Conservation (phyloP, 1,140 invertebrate genomes). For the Sitophilus oryzae region DNA sequence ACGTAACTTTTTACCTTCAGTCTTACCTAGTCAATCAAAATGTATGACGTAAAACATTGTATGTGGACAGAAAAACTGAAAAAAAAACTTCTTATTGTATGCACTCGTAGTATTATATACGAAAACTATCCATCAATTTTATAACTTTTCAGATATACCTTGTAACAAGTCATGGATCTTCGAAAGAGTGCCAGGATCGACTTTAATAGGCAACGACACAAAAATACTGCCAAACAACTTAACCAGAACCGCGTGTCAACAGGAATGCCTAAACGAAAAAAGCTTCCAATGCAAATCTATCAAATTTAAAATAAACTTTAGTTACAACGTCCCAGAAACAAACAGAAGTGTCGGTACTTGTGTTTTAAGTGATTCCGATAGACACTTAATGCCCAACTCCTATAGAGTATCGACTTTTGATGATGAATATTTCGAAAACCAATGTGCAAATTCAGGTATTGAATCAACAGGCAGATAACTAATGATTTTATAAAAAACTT, state of each 20-base stretch:
- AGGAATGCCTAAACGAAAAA: slow-evolving; percentile 46
- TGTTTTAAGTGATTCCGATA: slow-evolving; percentile 52
- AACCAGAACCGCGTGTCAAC: slow-evolving; percentile 47
- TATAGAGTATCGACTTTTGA: slow-evolving; percentile 56
- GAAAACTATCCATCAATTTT: slow-evolving; percentile 2
- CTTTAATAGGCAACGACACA: slow-evolving; percentile 46
- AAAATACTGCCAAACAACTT: slow-evolving; percentile 44
- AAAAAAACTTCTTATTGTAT: no score
- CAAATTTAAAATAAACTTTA: slow-evolving; percentile 45
- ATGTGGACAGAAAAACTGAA: no score
- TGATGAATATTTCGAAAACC: slow-evolving; percentile 60
- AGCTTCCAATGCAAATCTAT: slow-evolving; percentile 46
- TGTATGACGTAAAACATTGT: no score
- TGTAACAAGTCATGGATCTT: slow-evolving; percentile 45
- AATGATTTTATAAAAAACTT: no score
- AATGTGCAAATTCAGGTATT: slow-evolving; percentile 48
- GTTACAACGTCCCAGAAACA: slow-evolving; percentile 31
- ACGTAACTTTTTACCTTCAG: no score
- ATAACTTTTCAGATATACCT: slow-evolving; percentile 10
- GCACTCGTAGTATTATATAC: no score
- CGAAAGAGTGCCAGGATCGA: slow-evolving; percentile 48
- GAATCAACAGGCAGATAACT: no score
- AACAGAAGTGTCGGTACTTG: slow-evolving; percentile 47
- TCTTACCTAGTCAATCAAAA: no score
- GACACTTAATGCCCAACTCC: slow-evolving; percentile 55